These are phyloP conservation scores for Drosophila grimshawi DNA, from an alignment of 1,140 invertebrate species.

Conservation along the genomic window DNA sequence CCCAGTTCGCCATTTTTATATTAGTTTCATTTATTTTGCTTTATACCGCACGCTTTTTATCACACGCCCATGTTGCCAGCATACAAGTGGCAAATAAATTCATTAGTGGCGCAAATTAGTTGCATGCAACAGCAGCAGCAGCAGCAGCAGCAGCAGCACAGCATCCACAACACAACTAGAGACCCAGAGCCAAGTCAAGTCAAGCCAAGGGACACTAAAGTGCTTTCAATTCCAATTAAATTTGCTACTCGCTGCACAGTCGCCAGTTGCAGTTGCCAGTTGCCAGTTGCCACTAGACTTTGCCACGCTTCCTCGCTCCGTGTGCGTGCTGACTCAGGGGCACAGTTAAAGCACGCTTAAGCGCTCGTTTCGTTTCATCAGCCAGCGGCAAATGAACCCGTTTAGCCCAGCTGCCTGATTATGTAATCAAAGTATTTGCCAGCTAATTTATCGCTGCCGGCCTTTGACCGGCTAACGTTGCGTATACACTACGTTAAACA, in stretches of 20 bases:
- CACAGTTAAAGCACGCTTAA: conserved; percentile 79
- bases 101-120: conserved; percentile 83
- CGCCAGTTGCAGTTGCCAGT: conserved; percentile 35
- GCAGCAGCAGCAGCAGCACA: too few relatives aligned
- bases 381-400: conserved; percentile 27
- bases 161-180: conserved; percentile 13
- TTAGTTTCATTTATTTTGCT: conserved; percentile 77
- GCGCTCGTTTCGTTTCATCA: conserved; percentile 65
- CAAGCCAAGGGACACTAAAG: conserved; percentile 73
- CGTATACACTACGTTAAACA: conserved; percentile 47
- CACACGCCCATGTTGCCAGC: conserved; percentile 74
- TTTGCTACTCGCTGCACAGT: conserved; percentile 61
- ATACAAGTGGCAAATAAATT: conserved; percentile 83
- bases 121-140: conserved; percentile 64
- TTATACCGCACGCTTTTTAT: conserved; percentile 56
- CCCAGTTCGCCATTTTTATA: conserved; percentile 49
- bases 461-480: conserved; percentile 56
- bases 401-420: conserved; percentile 61
- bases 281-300: conserved; percentile 40
- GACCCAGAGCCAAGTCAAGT: conserved; percentile 19
- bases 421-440: conserved; percentile 82
- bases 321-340: conserved; percentile 78
- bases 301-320: conserved; percentile 8
- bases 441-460: conserved; percentile 76
- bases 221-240: conserved; percentile 83